Conservation (phyloP, 2,797 vertebrate genomes). For the Urophycis tenuis region DNA sequence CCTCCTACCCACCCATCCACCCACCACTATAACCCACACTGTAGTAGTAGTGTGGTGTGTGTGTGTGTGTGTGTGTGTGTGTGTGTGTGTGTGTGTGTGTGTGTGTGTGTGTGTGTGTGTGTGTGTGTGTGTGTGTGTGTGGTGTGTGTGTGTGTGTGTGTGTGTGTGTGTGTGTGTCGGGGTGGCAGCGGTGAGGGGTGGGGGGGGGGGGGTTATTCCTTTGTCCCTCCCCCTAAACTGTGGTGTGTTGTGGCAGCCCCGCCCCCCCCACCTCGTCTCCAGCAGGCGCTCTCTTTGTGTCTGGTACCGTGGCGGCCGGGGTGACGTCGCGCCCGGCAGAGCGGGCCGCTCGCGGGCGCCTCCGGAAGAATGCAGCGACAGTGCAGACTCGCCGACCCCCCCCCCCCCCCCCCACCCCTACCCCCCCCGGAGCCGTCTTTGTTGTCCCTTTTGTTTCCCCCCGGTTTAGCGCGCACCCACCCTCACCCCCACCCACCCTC, state of each 20-base stretch:
- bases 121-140: slow-evolving; percentile 46
- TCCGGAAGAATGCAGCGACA: slow-evolving; percentile 21
- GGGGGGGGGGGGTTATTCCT: slow-evolving; percentile 41
- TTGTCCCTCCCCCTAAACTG: slow-evolving; percentile 47
- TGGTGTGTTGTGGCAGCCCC: slow-evolving; percentile 33
- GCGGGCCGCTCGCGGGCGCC: slow-evolving; percentile 17
- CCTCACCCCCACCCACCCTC: background rate
- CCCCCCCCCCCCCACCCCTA: no score
- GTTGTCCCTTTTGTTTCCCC: background rate
- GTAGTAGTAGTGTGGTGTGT: slow-evolving; percentile 8
- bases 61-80: slow-evolving; percentile 21
- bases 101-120: slow-evolving; percentile 22
- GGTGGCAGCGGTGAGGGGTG: no score
- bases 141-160: slow-evolving; percentile 25
- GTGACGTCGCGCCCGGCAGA: slow-evolving; percentile 24
- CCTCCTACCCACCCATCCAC: background rate
- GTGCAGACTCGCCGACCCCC: background rate
- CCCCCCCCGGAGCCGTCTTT: background rate
- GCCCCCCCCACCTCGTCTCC: slow-evolving; percentile 41
- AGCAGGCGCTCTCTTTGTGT: slow-evolving; percentile 54
- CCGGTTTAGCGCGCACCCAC: background rate
- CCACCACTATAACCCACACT: background rate
- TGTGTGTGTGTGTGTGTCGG: slow-evolving; percentile 42
- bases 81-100: slow-evolving; percentile 43
- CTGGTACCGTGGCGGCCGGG: slow-evolving; percentile 37